Percentiles rank a stretch among this genome's conserved stretches.
Evolutionary conservation across 2,113 vertebrate species (phyloP).

Genomic region (Epinephelus moara): DNA sequence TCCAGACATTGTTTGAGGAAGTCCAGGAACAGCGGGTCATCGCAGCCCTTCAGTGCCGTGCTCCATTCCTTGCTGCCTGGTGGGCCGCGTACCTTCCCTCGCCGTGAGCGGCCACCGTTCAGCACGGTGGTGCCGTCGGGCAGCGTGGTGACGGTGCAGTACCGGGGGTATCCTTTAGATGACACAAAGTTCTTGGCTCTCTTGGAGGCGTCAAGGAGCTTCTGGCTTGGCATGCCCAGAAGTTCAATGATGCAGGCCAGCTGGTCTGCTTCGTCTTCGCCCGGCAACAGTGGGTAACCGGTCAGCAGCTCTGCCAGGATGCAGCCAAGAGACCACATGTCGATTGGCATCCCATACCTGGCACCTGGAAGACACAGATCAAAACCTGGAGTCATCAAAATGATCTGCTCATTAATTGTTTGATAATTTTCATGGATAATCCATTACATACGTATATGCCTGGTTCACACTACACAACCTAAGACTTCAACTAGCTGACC

Average conservation of each 20-base stretch:
- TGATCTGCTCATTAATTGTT: neutral
- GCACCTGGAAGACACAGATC: constrained; percentile 78
- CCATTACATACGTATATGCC: too few species aligned
- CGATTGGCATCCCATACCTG: constrained; percentile 98
- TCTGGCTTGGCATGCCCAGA: constrained; percentile 94
- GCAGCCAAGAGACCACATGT: constrained; percentile 99
- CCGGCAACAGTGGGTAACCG: constrained; percentile 95
- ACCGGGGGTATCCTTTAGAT: constrained; percentile 97
- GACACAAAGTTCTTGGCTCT: constrained; percentile 98
- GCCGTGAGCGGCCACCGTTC: constrained; percentile 92
- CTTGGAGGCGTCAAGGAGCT: constrained; percentile 95
- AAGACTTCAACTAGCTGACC: too few species aligned
- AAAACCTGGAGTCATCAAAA: neutral
- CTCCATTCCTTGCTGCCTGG: constrained; percentile 96
- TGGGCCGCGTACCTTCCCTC: constrained; percentile 94
- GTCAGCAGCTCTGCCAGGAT: constrained; percentile 98
- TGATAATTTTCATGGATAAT: neutral
- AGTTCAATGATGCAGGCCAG: constrained; percentile 98
- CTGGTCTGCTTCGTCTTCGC: constrained; percentile 98
- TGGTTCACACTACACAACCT: too few species aligned
- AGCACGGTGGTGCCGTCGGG: constrained; percentile 92
- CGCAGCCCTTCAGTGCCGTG: constrained; percentile 94
- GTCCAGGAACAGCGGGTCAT: constrained; percentile 96
- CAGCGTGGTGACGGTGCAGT: constrained; percentile 94
- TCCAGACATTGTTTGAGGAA: constrained; percentile 99